A percentile compares a stretch with the other conserved stretches of the same genome.
These are phyloP conservation scores for Apodemia hepburni DNA, from an alignment of 2,888 invertebrate species.

Conservation along the genomic window DNA sequence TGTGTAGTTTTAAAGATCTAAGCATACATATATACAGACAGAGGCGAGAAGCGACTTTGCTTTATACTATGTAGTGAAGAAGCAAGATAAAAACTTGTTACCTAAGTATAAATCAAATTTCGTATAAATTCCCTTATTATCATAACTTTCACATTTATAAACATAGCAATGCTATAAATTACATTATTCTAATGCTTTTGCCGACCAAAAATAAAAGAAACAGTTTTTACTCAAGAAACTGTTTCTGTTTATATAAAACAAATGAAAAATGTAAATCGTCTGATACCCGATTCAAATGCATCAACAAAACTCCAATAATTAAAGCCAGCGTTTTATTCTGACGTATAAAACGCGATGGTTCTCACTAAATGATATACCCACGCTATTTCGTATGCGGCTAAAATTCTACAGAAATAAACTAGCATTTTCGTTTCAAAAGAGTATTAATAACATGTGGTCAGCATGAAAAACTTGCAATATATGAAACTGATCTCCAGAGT, in stretches of 20 bases:
- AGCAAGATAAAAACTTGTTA: no score
- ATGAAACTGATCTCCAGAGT: conserved; percentile 5
- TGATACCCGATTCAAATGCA: conserved; percentile 2
- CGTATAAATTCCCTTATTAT: no score
- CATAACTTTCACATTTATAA: no score
- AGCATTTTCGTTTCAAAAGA: conserved; percentile 11
- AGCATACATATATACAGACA: no score
- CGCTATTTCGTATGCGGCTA: conserved; percentile 12
- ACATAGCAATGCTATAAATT: no score
- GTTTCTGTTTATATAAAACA: conserved; percentile 1
- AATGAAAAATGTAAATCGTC: conserved; percentile 10
- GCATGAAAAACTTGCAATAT: conserved; percentile 19
- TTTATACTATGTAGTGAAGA: no score
- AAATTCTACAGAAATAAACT: conserved; percentile 12
- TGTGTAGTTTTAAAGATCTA: no score
- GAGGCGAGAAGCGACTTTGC: no score
- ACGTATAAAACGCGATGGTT: conserved; percentile 7
- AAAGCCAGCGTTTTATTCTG: conserved; percentile 12
- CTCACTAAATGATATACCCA: conserved; percentile 13
- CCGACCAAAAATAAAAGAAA: background rate
- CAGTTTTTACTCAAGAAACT: background rate
- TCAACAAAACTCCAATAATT: conserved; percentile 13
- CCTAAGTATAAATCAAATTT: no score
- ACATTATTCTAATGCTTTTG: background rate
- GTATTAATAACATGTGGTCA: conserved; percentile 17